Percentiles rank a stretch among this genome's conserved stretches.
Conservation (phyloP, 1,140 invertebrate species). For the Anastrepha ludens region DNA sequence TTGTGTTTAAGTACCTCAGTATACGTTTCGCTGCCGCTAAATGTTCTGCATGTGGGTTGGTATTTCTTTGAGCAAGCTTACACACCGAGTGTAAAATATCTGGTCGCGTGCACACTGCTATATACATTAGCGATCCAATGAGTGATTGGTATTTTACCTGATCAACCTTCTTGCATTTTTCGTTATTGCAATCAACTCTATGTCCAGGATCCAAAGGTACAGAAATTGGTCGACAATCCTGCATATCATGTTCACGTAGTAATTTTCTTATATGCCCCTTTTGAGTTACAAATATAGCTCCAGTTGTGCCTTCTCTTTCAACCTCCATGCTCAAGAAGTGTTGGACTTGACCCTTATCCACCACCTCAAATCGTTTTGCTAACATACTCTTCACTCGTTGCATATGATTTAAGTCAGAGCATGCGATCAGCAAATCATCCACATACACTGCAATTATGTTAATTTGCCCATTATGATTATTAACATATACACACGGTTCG, state of each 20-base stretch:
- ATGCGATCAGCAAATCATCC: constrained; percentile 31
- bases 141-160: constrained; percentile 39
- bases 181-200: constrained; percentile 25
- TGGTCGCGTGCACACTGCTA: constrained; percentile 46
- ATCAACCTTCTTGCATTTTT: constrained; percentile 32
- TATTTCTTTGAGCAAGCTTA: constrained; percentile 37
- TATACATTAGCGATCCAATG: constrained; percentile 53
- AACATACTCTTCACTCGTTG: constrained; percentile 5
- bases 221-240: constrained; percentile 22
- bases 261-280: constrained; percentile 58
- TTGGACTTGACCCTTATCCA: constrained; percentile 59
- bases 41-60: constrained; percentile 43
- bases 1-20: constrained; percentile 55
- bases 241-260: constrained; percentile 34
- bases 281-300: constrained; percentile 30
- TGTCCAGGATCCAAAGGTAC: constrained; percentile 27
- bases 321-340: constrained; percentile 69
- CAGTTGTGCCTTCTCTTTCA: constrained; percentile 56
- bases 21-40: constrained; percentile 51
- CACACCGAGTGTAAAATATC: constrained; percentile 49
- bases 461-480: constrained; percentile 57
- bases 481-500: constrained; percentile 63
- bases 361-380: constrained; percentile 63
- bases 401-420: constrained; percentile 30
- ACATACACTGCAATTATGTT: constrained; percentile 55